These are phyloP conservation scores for Cochlearius cochlearius DNA, from an alignment of 2,113 vertebrate species.

Conservation along the genomic window DNA sequence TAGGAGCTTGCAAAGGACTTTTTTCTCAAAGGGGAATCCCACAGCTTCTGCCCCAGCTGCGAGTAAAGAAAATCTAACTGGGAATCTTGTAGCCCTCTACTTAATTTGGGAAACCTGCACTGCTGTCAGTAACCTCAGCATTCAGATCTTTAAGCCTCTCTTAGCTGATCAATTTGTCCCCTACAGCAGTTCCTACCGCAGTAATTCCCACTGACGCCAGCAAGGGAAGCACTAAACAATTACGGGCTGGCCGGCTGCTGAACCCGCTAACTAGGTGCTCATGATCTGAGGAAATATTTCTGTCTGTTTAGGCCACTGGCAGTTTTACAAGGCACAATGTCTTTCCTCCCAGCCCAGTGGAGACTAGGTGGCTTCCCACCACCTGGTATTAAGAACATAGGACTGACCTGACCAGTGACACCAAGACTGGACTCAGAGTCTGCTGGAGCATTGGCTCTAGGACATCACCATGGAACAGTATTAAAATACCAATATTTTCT, in stretches of 20 bases:
- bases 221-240: background rate
- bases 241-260: background rate
- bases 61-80: background rate
- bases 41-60: background rate
- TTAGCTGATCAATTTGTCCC: conserved; percentile 51
- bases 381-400: background rate
- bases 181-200: conserved; percentile 7
- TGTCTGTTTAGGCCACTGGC: background rate
- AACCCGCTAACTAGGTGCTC: background rate
- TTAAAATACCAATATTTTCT: background rate
- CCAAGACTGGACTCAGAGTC: background rate
- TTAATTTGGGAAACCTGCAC: background rate
- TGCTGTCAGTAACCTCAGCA: background rate
- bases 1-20: background rate
- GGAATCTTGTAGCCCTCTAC: background rate
- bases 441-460: background rate
- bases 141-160: conserved; percentile 41
- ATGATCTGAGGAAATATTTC: background rate
- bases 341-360: background rate
- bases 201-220: conserved; percentile 13
- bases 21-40: background rate
- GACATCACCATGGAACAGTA: accelerated
- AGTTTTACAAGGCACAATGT: background rate
- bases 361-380: background rate
- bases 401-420: background rate